A percentile compares a stretch with the other conserved stretches of the same genome.
Evolutionary conservation across 2,797 vertebrate genomes (phyloP).

Genomic region (Sus cebifrons): DNA sequence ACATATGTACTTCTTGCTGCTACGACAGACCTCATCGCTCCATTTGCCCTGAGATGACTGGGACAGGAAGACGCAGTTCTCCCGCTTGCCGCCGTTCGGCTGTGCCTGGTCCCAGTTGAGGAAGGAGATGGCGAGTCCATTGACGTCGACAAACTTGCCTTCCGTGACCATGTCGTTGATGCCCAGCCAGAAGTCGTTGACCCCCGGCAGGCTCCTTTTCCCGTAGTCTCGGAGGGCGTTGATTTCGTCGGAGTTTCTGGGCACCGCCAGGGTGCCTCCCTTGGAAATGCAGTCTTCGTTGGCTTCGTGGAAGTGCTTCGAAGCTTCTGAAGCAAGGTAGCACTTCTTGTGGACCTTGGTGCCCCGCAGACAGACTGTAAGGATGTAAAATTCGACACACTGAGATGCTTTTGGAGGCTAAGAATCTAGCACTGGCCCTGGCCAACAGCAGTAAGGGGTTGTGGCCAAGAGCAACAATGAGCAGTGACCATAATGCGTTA

Average conservation of each 20-base stretch:
- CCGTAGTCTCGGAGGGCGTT: conserved; percentile 94
- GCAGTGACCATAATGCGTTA: not conserved
- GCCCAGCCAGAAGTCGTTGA: conserved; percentile 96
- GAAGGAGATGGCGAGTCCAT: conserved; percentile 94
- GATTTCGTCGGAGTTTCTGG: conserved; percentile 94
- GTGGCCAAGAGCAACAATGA: not conserved
- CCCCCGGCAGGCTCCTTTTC: conserved; percentile 92
- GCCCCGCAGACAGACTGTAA: conserved; percentile 97
- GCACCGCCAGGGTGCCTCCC: conserved; percentile 96
- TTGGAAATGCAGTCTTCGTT: conserved; percentile 98
- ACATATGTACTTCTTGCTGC: conserved; percentile 96
- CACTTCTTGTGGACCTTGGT: conserved; percentile 97
- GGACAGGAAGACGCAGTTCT: conserved; percentile 96
- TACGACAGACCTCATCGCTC: conserved; percentile 96
- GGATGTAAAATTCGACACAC: conserved; percentile 75
- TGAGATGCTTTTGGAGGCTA: not conserved
- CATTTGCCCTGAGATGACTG: conserved; percentile 96
- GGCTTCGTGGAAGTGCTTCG: conserved; percentile 97
- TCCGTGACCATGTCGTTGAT: conserved; percentile 96
- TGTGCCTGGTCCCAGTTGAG: conserved; percentile 96
- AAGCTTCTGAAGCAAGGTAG: conserved; percentile 94
- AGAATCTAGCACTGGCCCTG: not conserved
- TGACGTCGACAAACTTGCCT: conserved; percentile 97
- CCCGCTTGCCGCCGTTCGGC: conserved; percentile 95
- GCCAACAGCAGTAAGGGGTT: not conserved